phyloP scores from a whole-genome alignment of 1,140 invertebrate genomes.

The Cylas formicarius region DNA sequence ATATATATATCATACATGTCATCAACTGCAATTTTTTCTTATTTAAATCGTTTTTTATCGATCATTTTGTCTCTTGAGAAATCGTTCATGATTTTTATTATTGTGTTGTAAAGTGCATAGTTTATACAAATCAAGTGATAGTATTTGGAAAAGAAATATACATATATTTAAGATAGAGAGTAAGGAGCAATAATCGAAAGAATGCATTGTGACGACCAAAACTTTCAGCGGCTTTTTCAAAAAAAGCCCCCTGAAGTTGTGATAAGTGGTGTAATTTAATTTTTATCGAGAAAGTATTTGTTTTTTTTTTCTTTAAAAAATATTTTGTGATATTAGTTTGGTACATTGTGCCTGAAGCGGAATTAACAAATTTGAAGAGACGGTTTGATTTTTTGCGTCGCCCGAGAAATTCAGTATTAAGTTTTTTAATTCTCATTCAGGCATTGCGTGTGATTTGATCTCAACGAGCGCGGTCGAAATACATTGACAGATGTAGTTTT shows the following conservation, averaged over 20 bases:
- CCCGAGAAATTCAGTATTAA: slow-evolving; percentile 8
- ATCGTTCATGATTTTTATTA: background rate
- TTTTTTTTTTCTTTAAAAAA: slow-evolving; percentile 11
- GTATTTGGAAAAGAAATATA: slow-evolving; percentile 8
- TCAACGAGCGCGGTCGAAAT: slow-evolving; percentile 8
- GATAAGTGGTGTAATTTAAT: slow-evolving; percentile 18
- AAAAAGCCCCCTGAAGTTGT: slow-evolving; percentile 14
- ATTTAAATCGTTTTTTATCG: slow-evolving; percentile 8
- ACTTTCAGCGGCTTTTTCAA: slow-evolving; percentile 11
- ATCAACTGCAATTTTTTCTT: slow-evolving; percentile 8
- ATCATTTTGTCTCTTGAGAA: slow-evolving; percentile 2
- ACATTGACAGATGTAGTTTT: slow-evolving; percentile 7
- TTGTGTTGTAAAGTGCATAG: slow-evolving; percentile 2
- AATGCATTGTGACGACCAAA: slow-evolving; percentile 16
- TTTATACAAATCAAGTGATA: slow-evolving; percentile 10
- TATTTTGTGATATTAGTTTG: slow-evolving; percentile 18
- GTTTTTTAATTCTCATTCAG: slow-evolving; percentile 8
- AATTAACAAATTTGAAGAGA: slow-evolving; percentile 15
- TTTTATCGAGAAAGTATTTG: slow-evolving; percentile 12
- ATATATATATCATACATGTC: slow-evolving; percentile 16
- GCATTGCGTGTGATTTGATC: slow-evolving; percentile 11
- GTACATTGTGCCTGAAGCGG: slow-evolving; percentile 1
- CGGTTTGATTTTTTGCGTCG: background rate
- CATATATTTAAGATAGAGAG: slow-evolving; percentile 6
- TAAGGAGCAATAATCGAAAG: slow-evolving; percentile 8